These are phyloP conservation scores for Eristalis intricaria DNA, from an alignment of 2,888 invertebrate genomes.

Conservation along the genomic window DNA sequence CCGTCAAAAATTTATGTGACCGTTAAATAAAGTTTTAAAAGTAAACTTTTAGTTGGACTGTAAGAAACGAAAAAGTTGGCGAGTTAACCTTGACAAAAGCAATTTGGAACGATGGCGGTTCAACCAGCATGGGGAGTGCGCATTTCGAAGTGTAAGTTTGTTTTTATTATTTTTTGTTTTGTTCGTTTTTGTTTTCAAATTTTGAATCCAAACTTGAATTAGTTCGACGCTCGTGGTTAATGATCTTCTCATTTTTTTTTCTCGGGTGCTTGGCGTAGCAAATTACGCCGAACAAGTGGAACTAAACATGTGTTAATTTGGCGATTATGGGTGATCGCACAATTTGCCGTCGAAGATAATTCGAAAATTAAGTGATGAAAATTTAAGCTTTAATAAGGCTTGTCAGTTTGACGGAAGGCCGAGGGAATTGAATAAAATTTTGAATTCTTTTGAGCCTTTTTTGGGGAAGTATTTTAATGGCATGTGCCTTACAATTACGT, in stretches of 20 bases:
- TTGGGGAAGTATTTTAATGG: too few relatives aligned
- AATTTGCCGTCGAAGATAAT: not conserved
- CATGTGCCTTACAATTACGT: too few relatives aligned
- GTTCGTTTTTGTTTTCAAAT: not conserved
- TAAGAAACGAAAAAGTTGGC: not conserved
- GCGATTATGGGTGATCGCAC: not conserved
- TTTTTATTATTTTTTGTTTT: constrained; percentile 2
- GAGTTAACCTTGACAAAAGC: constrained; percentile 45
- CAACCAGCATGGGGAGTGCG: constrained; percentile 79
- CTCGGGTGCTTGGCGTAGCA: not conserved
- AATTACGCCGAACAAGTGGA: constrained; percentile 13
- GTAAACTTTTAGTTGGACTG: not conserved
- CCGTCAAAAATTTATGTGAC: not conserved
- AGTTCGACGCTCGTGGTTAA: not conserved
- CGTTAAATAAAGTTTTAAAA: not conserved
- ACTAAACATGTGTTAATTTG: constrained; percentile 11
- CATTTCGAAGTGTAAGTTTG: constrained; percentile 79
- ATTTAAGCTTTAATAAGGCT: not conserved
- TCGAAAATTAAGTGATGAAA: not conserved
- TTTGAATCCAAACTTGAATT: not conserved
- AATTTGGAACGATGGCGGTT: constrained; percentile 76
- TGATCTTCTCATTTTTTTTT: not conserved
- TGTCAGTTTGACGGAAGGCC: not conserved
- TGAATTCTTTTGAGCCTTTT: too few relatives aligned
- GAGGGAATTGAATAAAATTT: too few relatives aligned